These are phyloP conservation scores for Hucho hucho DNA, from an alignment of 2,113 vertebrate species.

Conservation along the genomic window DNA sequence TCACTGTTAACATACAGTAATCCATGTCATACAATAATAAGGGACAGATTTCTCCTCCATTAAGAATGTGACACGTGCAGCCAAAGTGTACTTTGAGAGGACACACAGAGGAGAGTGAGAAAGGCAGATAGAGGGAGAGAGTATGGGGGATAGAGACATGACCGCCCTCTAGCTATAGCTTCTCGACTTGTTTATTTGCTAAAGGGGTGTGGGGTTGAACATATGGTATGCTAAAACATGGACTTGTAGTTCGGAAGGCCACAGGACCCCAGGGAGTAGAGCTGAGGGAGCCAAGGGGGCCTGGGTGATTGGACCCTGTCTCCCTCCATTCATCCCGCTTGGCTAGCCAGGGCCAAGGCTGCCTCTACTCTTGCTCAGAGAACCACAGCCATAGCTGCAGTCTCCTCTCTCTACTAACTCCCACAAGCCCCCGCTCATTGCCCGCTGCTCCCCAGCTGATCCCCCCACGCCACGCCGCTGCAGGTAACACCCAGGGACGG, in stretches of 20 bases:
- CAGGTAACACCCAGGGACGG: slow-evolving; percentile 33
- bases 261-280: slow-evolving; percentile 67
- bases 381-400: slow-evolving; percentile 24
- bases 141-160: slow-evolving; percentile 60
- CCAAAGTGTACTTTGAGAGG: background rate
- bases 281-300: slow-evolving; percentile 70
- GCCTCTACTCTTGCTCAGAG: background rate
- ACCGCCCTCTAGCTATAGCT: slow-evolving; percentile 74
- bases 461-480: slow-evolving; percentile 5
- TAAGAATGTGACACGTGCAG: background rate
- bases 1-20: background rate
- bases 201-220: slow-evolving; percentile 61
- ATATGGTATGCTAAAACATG: slow-evolving; percentile 81
- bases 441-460: slow-evolving; percentile 1
- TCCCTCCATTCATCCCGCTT: slow-evolving; percentile 76
- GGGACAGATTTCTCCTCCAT: background rate
- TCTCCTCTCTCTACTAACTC: slow-evolving; percentile 10
- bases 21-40: background rate
- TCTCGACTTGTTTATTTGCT: slow-evolving; percentile 79
- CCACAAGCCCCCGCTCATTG: slow-evolving; percentile 11
- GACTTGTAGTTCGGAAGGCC: slow-evolving; percentile 78
- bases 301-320: slow-evolving; percentile 71
- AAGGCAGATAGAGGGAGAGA: slow-evolving; percentile 36
- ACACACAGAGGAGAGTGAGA: slow-evolving; percentile 16
- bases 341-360: slow-evolving; percentile 58